These are phyloP conservation scores for Gymnoscelis rufifasciata DNA, from an alignment of 2,888 invertebrate species.

Conservation along the genomic window DNA sequence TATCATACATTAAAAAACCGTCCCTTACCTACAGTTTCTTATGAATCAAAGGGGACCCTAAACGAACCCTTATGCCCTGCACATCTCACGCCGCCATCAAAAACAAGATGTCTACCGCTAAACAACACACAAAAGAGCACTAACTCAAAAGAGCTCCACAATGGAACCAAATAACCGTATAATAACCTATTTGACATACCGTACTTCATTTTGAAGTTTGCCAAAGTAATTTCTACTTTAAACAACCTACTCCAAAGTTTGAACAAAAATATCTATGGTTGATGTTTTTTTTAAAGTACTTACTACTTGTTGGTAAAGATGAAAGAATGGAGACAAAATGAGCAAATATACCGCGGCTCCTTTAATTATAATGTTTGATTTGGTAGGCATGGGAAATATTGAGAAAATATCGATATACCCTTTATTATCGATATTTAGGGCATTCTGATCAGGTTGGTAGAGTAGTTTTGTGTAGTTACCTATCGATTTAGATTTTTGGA, in stretches of 20 bases:
- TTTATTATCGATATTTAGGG: no score
- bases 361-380: constrained; percentile 13
- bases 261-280: constrained; percentile 1
- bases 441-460: not conserved
- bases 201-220: constrained; percentile 33
- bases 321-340: constrained; percentile 31
- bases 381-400: constrained; percentile 1
- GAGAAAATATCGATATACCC: no score
- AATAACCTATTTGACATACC: constrained; percentile 67
- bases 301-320: constrained; percentile 27
- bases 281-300: constrained; percentile 9
- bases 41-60: constrained; percentile 9
- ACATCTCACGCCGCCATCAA: constrained; percentile 36
- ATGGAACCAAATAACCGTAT: constrained; percentile 71
- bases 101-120: constrained; percentile 71
- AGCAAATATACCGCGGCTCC: constrained; percentile 26
- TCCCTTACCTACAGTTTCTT: not conserved
- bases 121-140: constrained; percentile 59
- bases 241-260: accelerated
- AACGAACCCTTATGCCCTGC: constrained; percentile 14
- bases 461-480: no score
- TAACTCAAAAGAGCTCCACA: constrained; percentile 48
- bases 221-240: constrained; percentile 10
- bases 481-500: no score
- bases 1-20: no score